Base-by-base conservation (phyloP, 1,140 invertebrate genomes). In the Oreohelix idahoensis region DNA sequence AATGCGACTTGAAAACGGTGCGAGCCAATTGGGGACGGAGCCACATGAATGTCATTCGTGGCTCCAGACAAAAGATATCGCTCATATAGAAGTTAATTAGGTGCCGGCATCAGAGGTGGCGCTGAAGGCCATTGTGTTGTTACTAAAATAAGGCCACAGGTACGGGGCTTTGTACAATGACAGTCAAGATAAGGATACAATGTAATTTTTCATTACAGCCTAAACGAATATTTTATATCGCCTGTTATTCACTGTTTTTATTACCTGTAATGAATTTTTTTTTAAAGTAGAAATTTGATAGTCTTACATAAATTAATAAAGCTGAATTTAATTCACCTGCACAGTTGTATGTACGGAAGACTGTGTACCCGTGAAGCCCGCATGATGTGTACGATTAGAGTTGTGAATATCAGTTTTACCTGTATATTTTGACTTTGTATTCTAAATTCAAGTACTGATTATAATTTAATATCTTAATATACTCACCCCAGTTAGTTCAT, bases 61-160 rank as follows among this genome's bases (percentile, higher is more conserved):
- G 26, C 53, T n/a, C 53, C 53, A 58, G 53, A 58, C 53, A 58
- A 58, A n/a, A 66, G 63, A n/a, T 23, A 35, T 66, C 17, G 29
- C 17, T 66, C 29, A 32, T 32, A 29, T 42, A 39, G 38, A 73
- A 73, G 71, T 73, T 73, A 73, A 73, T 73, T 42, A 73, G 63
- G 63, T 66, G 71, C 38, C 42, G 23, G 26, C 38, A 5, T 39
- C 42, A 73, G 23, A 42, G 71, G 71, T 39, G 71, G 38, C 1
- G 36, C 5, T 26, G 71, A 45, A 45, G 71, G 71, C 71, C 36
- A 39, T 42, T 73, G 71, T 70, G 23, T 23, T 73, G 38, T 45
- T 17, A 32, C n/a, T 66, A 1, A 32, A 66, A 35, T 58, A 58
- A 58, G 26, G 26, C 23, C 53, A 66, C 29, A 35, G 17, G 63